Base-by-base conservation (phyloP, 2,113 vertebrate species). In the Callospermophilus lateralis region DNA sequence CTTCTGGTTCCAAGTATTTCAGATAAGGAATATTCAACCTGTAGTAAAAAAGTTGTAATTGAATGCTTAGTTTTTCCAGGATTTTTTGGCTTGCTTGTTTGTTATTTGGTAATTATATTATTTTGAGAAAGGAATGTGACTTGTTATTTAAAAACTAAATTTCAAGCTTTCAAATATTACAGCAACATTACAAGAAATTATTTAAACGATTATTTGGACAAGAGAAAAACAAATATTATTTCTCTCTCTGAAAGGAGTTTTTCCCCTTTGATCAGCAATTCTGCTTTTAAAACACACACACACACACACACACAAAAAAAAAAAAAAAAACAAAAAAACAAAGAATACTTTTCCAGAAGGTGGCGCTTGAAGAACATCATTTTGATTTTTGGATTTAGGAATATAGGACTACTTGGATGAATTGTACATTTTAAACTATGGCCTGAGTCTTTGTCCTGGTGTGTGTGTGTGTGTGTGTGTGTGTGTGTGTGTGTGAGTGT, bases 361-460 rank as follows among this genome's bases (percentile, higher is more conserved):
- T 98, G 99, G 98, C 98, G 84, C 97, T 98, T 73, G 96, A 73
- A 89, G 96, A 97, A 98, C 91, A 89, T 53, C 58, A 88, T 97
- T 95, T 74, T 45, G 20, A 0, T 22, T 8, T 70, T 68, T 80
- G 34, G 8, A 30, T 93, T 85, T 88, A 32, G 0, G 22, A 0
- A 20, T 86, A 0, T 17, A 83, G 24, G 80, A 53, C 0, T 24
- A 24, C 20, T 48, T 16, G 61, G 87, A 28, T 3, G 6, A 61
- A 34, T 45, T 70, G 20, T 24, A 73, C 87, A 92, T 81, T 96
- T 67, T 68, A 89, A 96, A 97, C 74, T 42, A 93, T 51, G 77
- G 93, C 72, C 92, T 37, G 26, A 87, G 7, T 55, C 37, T 97
- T 5, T 79, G 79, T 77, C 3, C 0, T 93, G 65, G 16, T 72